These are phyloP conservation scores for Morelia viridis DNA, from an alignment of 2,797 vertebrate species.

Conservation along the genomic window DNA sequence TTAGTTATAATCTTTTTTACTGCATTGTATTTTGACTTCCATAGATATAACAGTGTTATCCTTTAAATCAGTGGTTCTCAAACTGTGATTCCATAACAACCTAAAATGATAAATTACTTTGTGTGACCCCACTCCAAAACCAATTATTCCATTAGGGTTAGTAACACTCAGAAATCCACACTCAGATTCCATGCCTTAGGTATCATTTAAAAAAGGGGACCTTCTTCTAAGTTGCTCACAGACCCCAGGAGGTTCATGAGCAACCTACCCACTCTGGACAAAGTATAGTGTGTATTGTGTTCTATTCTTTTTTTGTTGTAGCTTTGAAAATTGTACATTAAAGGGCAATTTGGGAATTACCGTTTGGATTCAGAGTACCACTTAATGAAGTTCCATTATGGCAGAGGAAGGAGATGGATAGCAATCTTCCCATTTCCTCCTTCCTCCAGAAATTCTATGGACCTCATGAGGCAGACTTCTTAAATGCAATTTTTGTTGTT, in stretches of 20 bases:
- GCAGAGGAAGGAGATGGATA: background rate
- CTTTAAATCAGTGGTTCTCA: background rate
- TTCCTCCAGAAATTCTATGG: background rate
- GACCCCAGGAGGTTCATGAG: background rate
- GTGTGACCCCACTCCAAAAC: background rate
- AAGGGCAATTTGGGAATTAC: background rate
- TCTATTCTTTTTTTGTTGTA: background rate
- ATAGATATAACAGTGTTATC: background rate
- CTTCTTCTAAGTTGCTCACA: background rate
- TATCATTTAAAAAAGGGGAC: background rate
- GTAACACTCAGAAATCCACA: background rate
- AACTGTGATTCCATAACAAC: background rate
- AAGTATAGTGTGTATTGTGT: background rate
- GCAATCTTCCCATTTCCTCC: background rate
- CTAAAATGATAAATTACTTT: background rate
- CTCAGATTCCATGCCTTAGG: background rate
- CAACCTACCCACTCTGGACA: background rate
- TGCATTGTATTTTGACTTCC: background rate
- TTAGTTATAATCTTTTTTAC: background rate
- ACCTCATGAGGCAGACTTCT: background rate
- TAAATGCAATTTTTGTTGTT: accelerated
- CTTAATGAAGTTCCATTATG: background rate
- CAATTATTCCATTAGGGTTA: background rate
- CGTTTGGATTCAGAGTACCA: background rate
- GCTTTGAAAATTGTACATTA: background rate